Base-by-base conservation (phyloP, 2,113 vertebrate species). In the Desmodus rotundus region DNA sequence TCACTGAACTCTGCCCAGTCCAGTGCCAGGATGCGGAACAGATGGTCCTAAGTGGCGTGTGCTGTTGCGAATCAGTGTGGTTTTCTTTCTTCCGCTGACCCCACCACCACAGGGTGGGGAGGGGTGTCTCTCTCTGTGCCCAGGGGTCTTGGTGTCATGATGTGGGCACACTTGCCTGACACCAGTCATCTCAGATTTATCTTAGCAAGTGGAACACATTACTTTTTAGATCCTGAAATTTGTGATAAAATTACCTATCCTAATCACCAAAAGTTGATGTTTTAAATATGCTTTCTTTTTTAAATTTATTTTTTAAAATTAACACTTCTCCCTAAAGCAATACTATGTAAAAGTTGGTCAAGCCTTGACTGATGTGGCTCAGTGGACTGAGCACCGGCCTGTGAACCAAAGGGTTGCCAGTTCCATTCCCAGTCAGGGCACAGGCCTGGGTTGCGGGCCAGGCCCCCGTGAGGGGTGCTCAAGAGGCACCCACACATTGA, bases 191-290 rank as follows among this genome's bases (percentile, higher is more conserved):
- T 97, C 94, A 91, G 70, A 96, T 76, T 93, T 90, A 84, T 58
- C 96, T 76, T 82, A 97, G 96, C 38, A 65, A 77, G 7, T 96
- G 89, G 61, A 72, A 78, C 84, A 95, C 17, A 94, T 95, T 93
- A 89, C 87, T 81, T 94, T 94, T 61, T 61, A 95, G 95, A 81
- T 94, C 95, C 63, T 78, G 85, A 91, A 94, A 87, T 92, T 16
- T n/a, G 58, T 58, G 95, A 98, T 97, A 97, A 97, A 85, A 90
- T 88, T 58, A 67, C 61, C 94, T 94, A 93, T 78, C 74, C 80
- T 88, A 36, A 89, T 82, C 92, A 82, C 96, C 61, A 91, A 93
- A 1, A 76, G 0, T 88, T 91, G 61, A 91, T 41, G 61, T 98
- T 96, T 95, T 90, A 61, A n/a, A 70, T 31, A 82, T 12, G 65